Percentiles rank a stretch among this genome's conserved stretches.
Evolutionary conservation across 2,797 vertebrate species (phyloP).

Genomic region (Epinephelus coioides): DNA sequence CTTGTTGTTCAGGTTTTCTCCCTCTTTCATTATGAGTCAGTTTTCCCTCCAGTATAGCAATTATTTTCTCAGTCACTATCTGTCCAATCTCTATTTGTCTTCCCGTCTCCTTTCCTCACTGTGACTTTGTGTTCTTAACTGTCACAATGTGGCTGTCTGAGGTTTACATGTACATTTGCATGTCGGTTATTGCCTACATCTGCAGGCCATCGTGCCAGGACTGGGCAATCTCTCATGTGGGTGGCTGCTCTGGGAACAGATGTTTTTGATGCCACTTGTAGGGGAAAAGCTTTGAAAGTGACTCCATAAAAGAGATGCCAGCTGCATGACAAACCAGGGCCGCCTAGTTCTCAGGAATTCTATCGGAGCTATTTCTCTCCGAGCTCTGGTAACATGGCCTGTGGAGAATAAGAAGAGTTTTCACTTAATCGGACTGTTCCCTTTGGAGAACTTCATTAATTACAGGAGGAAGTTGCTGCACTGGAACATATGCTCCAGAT

Average conservation of each 20-base stretch:
- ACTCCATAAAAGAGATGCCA: slow-evolving; percentile 78
- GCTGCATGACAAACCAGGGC: slow-evolving; percentile 75
- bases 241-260: slow-evolving; percentile 77
- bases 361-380: slow-evolving; percentile 52
- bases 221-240: slow-evolving; percentile 66
- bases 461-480: slow-evolving; percentile 73
- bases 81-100: slow-evolving; percentile 19
- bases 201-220: slow-evolving; percentile 70
- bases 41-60: slow-evolving; percentile 20
- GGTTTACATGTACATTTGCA: slow-evolving; percentile 69
- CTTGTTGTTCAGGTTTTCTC: slow-evolving; percentile 31
- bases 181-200: slow-evolving; percentile 73
- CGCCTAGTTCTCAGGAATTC: slow-evolving; percentile 70
- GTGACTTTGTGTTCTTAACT: slow-evolving; percentile 63
- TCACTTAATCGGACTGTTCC: slow-evolving; percentile 80
- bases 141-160: slow-evolving; percentile 63
- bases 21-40: slow-evolving; percentile 8
- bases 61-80: slow-evolving; percentile 15
- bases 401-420: slow-evolving; percentile 76
- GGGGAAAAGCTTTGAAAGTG: slow-evolving; percentile 77
- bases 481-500: slow-evolving; percentile 69
- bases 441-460: slow-evolving; percentile 80
- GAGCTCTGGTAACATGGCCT: slow-evolving; percentile 59
- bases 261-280: slow-evolving; percentile 83
- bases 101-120: slow-evolving; percentile 7